These are phyloP conservation scores for Plutomurus gul DNA, from an alignment of 1,140 invertebrate species.

Conservation along the genomic window DNA sequence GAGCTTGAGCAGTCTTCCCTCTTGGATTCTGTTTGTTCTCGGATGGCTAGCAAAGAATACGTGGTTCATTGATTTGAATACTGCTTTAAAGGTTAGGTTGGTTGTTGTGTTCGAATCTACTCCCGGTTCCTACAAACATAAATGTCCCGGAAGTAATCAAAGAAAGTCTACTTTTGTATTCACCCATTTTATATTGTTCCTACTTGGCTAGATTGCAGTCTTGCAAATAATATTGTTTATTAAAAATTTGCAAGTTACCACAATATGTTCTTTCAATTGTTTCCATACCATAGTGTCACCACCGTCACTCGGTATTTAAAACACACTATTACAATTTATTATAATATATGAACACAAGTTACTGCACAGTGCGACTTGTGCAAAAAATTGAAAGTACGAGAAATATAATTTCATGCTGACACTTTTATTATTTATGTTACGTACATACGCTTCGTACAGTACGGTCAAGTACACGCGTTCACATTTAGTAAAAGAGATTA, in stretches of 20 bases:
- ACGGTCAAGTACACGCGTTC: constrained; percentile 8
- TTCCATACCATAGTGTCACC: too few relatives aligned
- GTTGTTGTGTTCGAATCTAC: neutral
- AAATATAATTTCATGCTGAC: neutral
- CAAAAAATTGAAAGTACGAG: neutral
- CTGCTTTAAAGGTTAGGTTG: too few relatives aligned
- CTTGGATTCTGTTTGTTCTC: constrained; percentile 65
- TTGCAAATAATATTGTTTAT: too few relatives aligned
- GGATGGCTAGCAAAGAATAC: constrained; percentile 65
- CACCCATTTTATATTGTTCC: too few relatives aligned
- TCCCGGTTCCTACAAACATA: too few relatives aligned
- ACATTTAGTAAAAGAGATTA: constrained; percentile 19
- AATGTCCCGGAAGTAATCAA: too few relatives aligned
- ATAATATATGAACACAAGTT: neutral
- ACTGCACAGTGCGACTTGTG: neutral
- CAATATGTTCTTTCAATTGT: too few relatives aligned
- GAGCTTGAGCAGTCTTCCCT: constrained; percentile 59
- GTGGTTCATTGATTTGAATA: neutral
- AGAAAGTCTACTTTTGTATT: too few relatives aligned
- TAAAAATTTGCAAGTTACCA: too few relatives aligned
- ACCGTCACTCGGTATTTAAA: too few relatives aligned
- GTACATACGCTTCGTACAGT: neutral
- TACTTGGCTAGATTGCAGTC: too few relatives aligned
- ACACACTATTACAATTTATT: too few relatives aligned
- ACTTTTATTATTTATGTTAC: constrained; percentile 8